Conservation (phyloP, 1,140 invertebrate species). For the Argopecten irradians region DNA sequence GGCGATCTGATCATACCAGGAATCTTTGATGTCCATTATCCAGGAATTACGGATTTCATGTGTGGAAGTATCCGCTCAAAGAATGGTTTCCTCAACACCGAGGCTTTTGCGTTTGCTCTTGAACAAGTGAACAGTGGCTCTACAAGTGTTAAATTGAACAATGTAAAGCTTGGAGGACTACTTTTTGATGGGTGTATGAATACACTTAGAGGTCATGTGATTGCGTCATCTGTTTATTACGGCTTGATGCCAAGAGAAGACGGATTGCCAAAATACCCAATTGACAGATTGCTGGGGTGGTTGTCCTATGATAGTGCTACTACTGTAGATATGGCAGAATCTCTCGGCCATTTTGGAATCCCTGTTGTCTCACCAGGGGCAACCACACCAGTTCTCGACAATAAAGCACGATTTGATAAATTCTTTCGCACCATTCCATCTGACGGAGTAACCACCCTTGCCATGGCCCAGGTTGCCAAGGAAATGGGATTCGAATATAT, state of each 20-base stretch:
- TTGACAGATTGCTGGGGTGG: constrained; percentile 60
- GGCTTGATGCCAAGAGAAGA: constrained; percentile 51
- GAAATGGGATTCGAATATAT: constrained; percentile 66
- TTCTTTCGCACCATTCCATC: constrained; percentile 89
- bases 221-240: constrained; percentile 64
- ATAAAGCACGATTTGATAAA: constrained; percentile 85
- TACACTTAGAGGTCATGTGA: constrained; percentile 55
- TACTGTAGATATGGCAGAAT: constrained; percentile 61
- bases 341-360: constrained; percentile 57
- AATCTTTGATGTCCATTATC: constrained; percentile 71
- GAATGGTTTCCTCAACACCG: constrained; percentile 71
- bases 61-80: constrained; percentile 60
- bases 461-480: constrained; percentile 78
- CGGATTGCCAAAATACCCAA: constrained; percentile 42
- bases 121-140: constrained; percentile 66
- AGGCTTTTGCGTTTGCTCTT: constrained; percentile 71
- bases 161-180: constrained; percentile 81
- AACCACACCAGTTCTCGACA: constrained; percentile 85
- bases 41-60: constrained; percentile 58
- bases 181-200: constrained; percentile 71
- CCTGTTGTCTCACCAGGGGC: constrained; percentile 68
- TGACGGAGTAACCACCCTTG: constrained; percentile 86
- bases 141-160: constrained; percentile 76
- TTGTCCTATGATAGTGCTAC: constrained; percentile 68
- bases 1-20: constrained; percentile 71